A percentile compares a stretch with the other conserved stretches of the same genome.
Conservation (phyloP, 2,797 vertebrate genomes). For the Malurus leucopterus region DNA sequence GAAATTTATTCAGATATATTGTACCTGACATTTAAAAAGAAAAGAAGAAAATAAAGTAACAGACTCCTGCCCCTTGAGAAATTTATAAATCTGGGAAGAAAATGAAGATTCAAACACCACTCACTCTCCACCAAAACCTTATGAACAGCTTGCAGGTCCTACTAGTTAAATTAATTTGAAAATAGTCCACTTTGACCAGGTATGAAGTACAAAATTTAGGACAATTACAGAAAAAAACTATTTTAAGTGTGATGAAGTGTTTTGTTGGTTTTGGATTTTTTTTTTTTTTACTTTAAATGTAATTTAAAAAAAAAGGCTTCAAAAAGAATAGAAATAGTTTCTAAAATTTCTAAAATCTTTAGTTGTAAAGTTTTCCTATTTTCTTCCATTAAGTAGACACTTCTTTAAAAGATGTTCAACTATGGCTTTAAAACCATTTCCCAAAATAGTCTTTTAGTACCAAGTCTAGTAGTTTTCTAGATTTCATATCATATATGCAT, state of each 20-base stretch:
- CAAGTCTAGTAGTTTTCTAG: neutral
- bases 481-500: neutral
- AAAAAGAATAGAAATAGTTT: neutral
- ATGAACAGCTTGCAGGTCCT: neutral
- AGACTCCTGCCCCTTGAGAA: neutral
- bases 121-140: fast-evolving
- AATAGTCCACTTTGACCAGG: neutral
- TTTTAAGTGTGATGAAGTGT: neutral
- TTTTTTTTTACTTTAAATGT: neutral
- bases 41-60: neutral
- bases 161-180: neutral
- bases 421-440: neutral
- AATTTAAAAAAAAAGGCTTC: neutral
- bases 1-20: neutral
- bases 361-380: neutral
- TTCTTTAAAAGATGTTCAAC: neutral
- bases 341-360: neutral
- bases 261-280: no score
- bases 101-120: neutral
- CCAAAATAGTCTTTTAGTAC: neutral
- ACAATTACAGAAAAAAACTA: neutral
- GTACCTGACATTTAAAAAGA: neutral
- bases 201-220: neutral
- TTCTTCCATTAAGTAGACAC: neutral
- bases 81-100: neutral